These are phyloP conservation scores for Tetramorium alpestre DNA, from an alignment of 1,140 invertebrate species.

Conservation along the genomic window DNA sequence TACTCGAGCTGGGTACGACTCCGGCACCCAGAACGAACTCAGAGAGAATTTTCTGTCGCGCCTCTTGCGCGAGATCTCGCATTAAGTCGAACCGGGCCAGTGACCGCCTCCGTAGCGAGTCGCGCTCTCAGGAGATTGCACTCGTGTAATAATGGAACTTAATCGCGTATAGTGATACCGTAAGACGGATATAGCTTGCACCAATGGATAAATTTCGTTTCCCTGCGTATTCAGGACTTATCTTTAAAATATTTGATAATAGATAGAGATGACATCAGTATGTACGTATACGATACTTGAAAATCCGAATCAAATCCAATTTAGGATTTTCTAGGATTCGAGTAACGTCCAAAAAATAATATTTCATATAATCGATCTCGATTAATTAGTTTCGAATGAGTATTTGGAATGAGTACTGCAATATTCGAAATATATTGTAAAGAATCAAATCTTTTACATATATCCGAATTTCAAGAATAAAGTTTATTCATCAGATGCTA, in stretches of 20 bases:
- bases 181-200: constrained; percentile 23
- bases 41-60: neutral
- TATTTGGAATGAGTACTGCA: no score
- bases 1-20: neutral
- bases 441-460: no score
- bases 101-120: constrained; percentile 32
- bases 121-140: constrained; percentile 7
- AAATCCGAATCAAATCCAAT: no score
- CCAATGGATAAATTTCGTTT: neutral
- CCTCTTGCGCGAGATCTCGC: constrained; percentile 14
- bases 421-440: no score
- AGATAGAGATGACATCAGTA: no score
- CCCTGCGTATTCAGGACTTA: neutral
- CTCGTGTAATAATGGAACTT: constrained; percentile 43
- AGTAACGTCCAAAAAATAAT: no score
- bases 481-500: neutral
- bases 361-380: neutral
- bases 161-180: constrained; percentile 37
- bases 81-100: constrained; percentile 38
- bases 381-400: no score
- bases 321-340: no score
- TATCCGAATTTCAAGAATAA: no score
- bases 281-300: no score
- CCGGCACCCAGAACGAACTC: neutral
- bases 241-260: neutral